Evolutionary conservation across 2,888 invertebrate species (phyloP), one percentile per base, ranked within the genome.

Genomic region (Drosophila phalerata): DNA sequence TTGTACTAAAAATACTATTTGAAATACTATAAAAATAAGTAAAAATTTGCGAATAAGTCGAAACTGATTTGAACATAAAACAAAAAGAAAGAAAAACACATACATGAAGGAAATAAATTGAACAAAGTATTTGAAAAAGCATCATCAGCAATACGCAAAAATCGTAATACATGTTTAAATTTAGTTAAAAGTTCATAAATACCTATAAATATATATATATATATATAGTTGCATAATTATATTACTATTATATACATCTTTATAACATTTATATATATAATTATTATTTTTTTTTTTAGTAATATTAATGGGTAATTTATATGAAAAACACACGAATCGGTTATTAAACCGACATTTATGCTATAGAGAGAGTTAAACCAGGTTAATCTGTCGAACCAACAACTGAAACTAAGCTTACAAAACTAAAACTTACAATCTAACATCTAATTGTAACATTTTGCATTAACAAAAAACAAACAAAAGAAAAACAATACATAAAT

Each of bases 311-410:
- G 22, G 40, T 63, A 63, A 62, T 58, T 62, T 67, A 45, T 66
- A 53, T 48, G 40, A 10, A 17, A 47, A 22, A 28, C 19, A 56
- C 30, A 58, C 45, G 55, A 68, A 55, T 69, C 49, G 61, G 56
- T 57, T 52, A 34, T 30, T 25, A n/a, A 67, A 22, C 42, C 47
- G 30, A 48, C 43, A 42, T 19, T 53, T 48, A 62, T 55, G 62
- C 47, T 69, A 45, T 45, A 70, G 56, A 70, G 48, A 73, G 62
- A 68, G 57, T 69, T 69, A 70, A 69, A 62, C 55, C 60, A 40
- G 62, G 45, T 69, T 34, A 70, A 56, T 38, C 55, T 69, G 62
- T 52, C 49, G 56, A 70, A 69, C 62, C 51, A 70, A 57, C 69
- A 62, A 69, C 65, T 74, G 69, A 74, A 58, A 55, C 64, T 64